Evolutionary conservation across 2,797 vertebrate species (phyloP), one percentile per base, ranked within the genome.

Genomic region (Lophotriccus pileatus): DNA sequence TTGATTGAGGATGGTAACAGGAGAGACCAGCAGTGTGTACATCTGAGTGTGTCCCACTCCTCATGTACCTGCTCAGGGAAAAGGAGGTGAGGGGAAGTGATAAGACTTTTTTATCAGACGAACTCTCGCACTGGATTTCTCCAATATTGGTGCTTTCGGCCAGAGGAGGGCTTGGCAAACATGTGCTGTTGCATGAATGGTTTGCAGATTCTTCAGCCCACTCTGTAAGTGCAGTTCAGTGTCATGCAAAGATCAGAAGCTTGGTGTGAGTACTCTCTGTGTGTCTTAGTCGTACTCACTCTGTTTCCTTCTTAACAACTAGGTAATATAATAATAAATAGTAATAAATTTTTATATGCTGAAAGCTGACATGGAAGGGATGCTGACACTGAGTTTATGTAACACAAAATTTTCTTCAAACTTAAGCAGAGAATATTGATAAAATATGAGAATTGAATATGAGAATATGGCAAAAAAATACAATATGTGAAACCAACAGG

Each of bases 1-100:
- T 91, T 96, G 95, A 95, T 95, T 96, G 89, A 94, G 85, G 85
- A 22, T 74, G 87, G 50, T 84, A 90, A 46, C 91, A 84, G 87
- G 30, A 39, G 30, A 39, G 87, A 50, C 56, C 67, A 84, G 74
- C 89, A 92, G 67, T 25, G 62, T 93, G 67, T 77, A 52, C 88
- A 44, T 89, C 80, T 24, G 41, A 46, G 36, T 59, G n/a, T 44
- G 50, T 91, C 93, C 79, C 64, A 52, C 91, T 92, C 18, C 12
- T 74, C 92, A 18, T 76, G 68, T 91, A 66, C 79, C 82, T 90
- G 70, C 9, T 41, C 79, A 52, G 55, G 69, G 52, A 34, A 69
- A 66, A 62, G 69, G 66, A 86, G 60, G 32, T 34, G 78, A 92
- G 78, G 41, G 59, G 28, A 64, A 78, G 63, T 6, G 49, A 23